Evolutionary conservation across 1,140 invertebrate genomes (phyloP).

Genomic region (Tyrophagus putrescentiae): DNA sequence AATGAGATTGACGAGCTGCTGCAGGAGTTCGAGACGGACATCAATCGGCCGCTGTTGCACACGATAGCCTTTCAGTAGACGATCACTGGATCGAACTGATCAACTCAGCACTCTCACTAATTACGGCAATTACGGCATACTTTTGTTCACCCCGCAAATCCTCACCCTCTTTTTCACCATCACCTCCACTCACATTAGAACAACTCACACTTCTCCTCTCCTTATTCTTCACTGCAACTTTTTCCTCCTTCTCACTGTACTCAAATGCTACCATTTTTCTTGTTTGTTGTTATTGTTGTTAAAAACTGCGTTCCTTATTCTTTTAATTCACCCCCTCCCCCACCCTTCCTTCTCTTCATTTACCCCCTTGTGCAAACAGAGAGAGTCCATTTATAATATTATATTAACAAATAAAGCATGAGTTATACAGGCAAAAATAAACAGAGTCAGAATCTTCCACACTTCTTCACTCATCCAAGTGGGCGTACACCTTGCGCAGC

Average conservation of each 20-base stretch:
- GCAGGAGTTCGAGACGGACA: slow-evolving; percentile 83
- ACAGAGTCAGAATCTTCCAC: neutral
- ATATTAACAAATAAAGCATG: neutral
- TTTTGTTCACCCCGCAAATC: too few relatives aligned
- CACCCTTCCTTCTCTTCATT: too few relatives aligned
- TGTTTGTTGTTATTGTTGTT: neutral
- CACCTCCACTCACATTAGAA: too few relatives aligned
- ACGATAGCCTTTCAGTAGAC: slow-evolving; percentile 77
- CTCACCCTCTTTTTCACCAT: too few relatives aligned
- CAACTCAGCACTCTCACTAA: neutral
- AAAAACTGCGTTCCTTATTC: neutral
- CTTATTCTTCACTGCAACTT: too few relatives aligned
- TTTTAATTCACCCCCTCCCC: too few relatives aligned
- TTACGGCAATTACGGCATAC: too few relatives aligned
- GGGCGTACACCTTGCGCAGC: slow-evolving; percentile 55
- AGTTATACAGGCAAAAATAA: neutral
- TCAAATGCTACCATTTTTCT: too few relatives aligned
- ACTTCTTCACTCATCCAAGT: slow-evolving; percentile 37
- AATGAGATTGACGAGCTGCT: slow-evolving; percentile 96
- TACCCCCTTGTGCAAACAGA: too few relatives aligned
- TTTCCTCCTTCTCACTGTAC: too few relatives aligned
- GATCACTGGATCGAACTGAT: neutral
- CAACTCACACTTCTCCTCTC: too few relatives aligned
- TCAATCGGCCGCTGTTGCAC: slow-evolving; percentile 71
- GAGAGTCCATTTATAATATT: neutral